phyloP scores from a whole-genome alignment of 2,113 vertebrate genomes.

The Pelvicachromis taeniatus region DNA sequence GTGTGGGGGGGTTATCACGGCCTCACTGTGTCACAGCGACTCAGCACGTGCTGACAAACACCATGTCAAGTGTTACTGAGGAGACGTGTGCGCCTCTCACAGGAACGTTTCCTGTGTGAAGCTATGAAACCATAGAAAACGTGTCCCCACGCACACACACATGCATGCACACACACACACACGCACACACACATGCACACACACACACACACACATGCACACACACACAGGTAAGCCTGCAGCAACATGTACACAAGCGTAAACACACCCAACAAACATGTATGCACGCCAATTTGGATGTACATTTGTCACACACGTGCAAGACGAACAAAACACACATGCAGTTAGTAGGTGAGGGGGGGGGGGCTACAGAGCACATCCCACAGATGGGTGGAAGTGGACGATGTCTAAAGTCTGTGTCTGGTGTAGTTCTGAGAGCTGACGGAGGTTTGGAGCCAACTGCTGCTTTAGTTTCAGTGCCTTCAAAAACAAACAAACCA shows the following conservation, averaged over 20 bases:
- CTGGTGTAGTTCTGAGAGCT: neutral
- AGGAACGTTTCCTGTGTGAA: neutral
- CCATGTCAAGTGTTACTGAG: neutral
- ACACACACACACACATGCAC: neutral
- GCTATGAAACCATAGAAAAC: neutral
- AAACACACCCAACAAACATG: neutral
- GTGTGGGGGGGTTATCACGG: neutral
- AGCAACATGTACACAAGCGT: neutral
- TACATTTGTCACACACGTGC: neutral
- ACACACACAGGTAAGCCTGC: neutral
- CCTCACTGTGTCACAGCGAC: neutral
- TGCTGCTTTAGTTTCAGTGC: neutral
- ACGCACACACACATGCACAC: rapidly evolving
- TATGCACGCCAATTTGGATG: neutral
- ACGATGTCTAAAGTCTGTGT: neutral
- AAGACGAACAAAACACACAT: neutral
- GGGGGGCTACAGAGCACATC: neutral
- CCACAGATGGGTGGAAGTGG: neutral
- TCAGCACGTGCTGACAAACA: neutral
- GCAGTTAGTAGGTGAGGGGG: neutral
- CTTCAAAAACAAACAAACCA: neutral
- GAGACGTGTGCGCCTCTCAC: neutral
- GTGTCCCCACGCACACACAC: neutral
- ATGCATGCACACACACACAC: rapidly evolving
- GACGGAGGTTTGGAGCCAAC: too few species aligned